These are phyloP conservation scores for Philhelius pedissequus DNA, from an alignment of 2,888 invertebrate genomes.

Conservation along the genomic window DNA sequence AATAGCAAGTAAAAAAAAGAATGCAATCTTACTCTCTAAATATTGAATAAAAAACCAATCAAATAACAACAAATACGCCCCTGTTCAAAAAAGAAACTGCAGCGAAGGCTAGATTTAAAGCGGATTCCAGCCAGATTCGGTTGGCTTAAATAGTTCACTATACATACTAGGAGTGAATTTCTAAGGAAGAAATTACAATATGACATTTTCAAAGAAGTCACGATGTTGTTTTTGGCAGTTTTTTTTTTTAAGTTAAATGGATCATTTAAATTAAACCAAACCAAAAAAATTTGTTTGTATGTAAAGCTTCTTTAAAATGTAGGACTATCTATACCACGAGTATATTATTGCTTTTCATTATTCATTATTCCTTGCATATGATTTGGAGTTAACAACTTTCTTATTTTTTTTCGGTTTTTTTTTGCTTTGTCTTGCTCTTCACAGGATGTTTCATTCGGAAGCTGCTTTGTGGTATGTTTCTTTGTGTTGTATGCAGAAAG, in stretches of 20 bases:
- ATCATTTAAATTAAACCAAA: slow-evolving; percentile 42
- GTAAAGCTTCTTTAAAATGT: background rate
- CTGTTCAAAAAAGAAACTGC: background rate
- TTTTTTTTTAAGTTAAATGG: slow-evolving; percentile 25
- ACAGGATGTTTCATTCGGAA: slow-evolving; percentile 52
- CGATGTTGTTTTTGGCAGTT: slow-evolving; percentile 8
- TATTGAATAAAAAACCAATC: no score
- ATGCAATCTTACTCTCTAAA: no score
- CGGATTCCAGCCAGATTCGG: slow-evolving; percentile 27
- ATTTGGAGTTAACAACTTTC: background rate
- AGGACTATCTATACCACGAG: background rate
- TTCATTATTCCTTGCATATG: background rate
- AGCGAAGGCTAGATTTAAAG: background rate
- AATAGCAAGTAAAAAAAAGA: no score
- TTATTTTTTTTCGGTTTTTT: background rate
- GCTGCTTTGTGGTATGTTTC: slow-evolving; percentile 25
- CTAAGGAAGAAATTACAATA: background rate
- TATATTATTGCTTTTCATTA: background rate
- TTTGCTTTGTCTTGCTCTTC: background rate
- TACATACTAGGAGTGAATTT: slow-evolving; percentile 9
- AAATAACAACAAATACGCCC: background rate
- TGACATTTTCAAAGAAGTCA: slow-evolving; percentile 49
- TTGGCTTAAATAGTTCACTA: slow-evolving; percentile 22
- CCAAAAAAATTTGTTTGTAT: background rate
- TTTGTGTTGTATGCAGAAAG: slow-evolving; percentile 18